Percentiles rank a stretch among this genome's conserved stretches.
Conservation (phyloP, 1,140 invertebrate genomes). For the Leptinotarsa texana region DNA sequence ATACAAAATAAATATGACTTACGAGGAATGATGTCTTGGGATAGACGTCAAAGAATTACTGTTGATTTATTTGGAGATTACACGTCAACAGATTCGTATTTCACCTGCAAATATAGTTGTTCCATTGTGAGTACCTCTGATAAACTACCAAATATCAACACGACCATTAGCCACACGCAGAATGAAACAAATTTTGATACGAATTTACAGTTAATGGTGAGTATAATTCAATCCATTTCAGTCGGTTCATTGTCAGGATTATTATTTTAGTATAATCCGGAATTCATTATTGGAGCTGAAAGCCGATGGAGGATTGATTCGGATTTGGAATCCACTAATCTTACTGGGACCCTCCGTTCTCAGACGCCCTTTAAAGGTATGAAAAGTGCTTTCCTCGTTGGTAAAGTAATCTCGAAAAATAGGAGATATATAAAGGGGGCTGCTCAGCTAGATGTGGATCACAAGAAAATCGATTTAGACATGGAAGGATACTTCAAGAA, state of each 20-base stretch:
- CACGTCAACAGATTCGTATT: constrained; percentile 48
- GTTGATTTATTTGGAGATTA: constrained; percentile 60
- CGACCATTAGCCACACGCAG: constrained; percentile 61
- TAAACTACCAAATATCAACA: constrained; percentile 61
- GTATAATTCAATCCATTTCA: neutral
- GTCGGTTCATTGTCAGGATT: neutral
- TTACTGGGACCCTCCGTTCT: constrained; percentile 62
- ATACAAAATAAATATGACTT: constrained; percentile 50
- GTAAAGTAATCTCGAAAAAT: constrained; percentile 64
- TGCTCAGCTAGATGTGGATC: constrained; percentile 69
- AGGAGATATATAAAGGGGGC: constrained; percentile 65
- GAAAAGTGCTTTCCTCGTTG: constrained; percentile 65
- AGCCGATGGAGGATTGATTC: constrained; percentile 62
- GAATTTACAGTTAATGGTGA: constrained; percentile 57
- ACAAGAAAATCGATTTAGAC: constrained; percentile 65
- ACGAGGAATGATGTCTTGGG: constrained; percentile 61
- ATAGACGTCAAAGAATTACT: constrained; percentile 60
- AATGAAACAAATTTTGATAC: constrained; percentile 58
- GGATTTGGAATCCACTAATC: constrained; percentile 56
- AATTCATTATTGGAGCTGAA: constrained; percentile 60
- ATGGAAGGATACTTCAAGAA: constrained; percentile 66
- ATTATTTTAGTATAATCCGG: constrained; percentile 56
- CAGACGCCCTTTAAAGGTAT: constrained; percentile 67
- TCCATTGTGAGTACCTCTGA: constrained; percentile 63
- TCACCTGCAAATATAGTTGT: constrained; percentile 58